phyloP scores from a whole-genome alignment of 2,797 vertebrate species.

The Eremophila alpestris region DNA sequence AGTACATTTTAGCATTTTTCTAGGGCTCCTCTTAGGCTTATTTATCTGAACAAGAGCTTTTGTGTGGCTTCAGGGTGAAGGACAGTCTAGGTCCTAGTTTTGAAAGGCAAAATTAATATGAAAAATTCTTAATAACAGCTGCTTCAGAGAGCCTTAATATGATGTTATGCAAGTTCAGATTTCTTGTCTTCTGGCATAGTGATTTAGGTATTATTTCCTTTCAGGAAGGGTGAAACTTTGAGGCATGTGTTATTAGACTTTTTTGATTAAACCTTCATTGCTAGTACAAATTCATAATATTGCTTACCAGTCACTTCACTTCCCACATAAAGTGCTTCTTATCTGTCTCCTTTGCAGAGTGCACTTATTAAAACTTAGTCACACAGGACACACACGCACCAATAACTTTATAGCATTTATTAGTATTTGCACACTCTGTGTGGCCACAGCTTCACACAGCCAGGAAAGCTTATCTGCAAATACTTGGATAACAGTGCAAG shows the following conservation, averaged over 20 bases:
- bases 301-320: not conserved
- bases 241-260: not conserved
- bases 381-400: not conserved
- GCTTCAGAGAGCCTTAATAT: not conserved
- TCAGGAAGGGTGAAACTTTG: not conserved
- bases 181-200: not conserved
- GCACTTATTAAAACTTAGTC: not conserved
- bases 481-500: not conserved
- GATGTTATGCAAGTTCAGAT: not conserved
- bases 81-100: not conserved
- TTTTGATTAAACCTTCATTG: not conserved
- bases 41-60: not conserved
- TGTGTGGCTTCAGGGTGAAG: not conserved
- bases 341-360: not conserved
- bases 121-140: not conserved
- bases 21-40: not conserved
- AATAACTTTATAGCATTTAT: not conserved
- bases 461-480: not conserved
- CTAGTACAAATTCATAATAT: not conserved
- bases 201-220: not conserved
- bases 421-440: not conserved
- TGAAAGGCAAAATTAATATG: not conserved
- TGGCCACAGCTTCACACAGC: not conserved
- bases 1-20: not conserved
- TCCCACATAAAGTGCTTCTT: not conserved